Evolutionary conservation across 2,888 invertebrate genomes (phyloP).

Genomic region (Thysanoteuthis rhombus): DNA sequence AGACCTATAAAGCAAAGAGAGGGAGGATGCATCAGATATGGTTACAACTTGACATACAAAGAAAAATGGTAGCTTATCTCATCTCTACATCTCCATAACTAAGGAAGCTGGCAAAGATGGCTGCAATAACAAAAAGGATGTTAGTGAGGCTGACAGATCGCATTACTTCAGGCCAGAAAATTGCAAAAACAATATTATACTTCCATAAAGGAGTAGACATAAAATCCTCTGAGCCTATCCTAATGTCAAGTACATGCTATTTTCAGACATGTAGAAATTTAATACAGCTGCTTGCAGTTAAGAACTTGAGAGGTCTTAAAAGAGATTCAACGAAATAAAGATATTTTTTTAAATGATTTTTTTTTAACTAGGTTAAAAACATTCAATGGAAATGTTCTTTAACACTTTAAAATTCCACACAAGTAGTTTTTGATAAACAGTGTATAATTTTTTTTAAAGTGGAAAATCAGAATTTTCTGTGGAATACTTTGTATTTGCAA

Average conservation of each 20-base stretch:
- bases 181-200: slow-evolving; percentile 12
- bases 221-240: background rate
- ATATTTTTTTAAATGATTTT: background rate
- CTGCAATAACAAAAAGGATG: background rate
- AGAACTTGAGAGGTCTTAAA: background rate
- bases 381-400: background rate
- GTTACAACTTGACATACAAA: background rate
- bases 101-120: background rate
- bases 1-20: background rate
- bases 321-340: background rate
- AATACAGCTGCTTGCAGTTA: background rate
- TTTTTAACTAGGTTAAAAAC: background rate
- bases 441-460: no score
- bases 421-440: no score
- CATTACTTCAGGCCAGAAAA: background rate
- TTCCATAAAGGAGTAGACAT: background rate
- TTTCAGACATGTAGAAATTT: background rate
- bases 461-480: no score
- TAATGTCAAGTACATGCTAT: background rate
- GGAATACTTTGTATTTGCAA: no score
- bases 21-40: background rate
- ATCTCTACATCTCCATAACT: background rate
- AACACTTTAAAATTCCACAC: no score
- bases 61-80: background rate
- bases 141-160: background rate